A percentile compares a stretch with the other conserved stretches of the same genome.
Evolutionary conservation across 2,888 invertebrate species (phyloP).

Genomic region (Adelognathus sp.): DNA sequence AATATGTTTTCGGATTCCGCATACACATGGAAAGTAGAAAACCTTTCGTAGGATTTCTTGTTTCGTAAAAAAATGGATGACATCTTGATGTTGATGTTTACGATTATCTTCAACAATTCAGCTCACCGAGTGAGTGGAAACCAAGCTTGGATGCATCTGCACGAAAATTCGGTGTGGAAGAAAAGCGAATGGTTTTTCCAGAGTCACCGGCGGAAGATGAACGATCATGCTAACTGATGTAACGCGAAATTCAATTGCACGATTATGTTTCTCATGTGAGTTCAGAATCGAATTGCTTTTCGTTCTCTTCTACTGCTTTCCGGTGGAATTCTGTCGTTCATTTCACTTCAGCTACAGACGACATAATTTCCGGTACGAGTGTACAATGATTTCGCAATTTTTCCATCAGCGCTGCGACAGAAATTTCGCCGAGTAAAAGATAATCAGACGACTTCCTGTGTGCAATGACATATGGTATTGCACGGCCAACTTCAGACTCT

Average conservation of each 20-base stretch:
- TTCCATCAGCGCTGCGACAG: not conserved
- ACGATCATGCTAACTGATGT: not conserved
- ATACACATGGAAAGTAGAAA: not conserved
- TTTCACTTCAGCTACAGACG: conserved; percentile 20
- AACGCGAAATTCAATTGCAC: not conserved
- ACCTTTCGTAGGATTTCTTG: not conserved
- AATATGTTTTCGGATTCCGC: not conserved
- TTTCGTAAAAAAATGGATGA: not conserved
- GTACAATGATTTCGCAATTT: not conserved
- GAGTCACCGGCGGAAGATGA: no score
- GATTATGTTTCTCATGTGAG: not conserved
- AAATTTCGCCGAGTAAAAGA: conserved; percentile 42
- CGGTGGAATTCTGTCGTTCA: not conserved
- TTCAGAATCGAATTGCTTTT: not conserved
- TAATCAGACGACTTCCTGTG: conserved; percentile 31
- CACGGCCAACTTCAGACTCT: no score
- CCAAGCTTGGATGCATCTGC: no score
- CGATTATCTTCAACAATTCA: no score
- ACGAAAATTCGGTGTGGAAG: no score
- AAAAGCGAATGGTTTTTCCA: no score
- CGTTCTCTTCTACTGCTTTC: not conserved
- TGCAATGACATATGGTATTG: conserved; percentile 20
- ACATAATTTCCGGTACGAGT: conserved; percentile 33
- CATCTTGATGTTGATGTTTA: not conserved
- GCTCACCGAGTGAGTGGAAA: no score